phyloP scores from a whole-genome alignment of 2,797 vertebrate species.

The Carapus acus region DNA sequence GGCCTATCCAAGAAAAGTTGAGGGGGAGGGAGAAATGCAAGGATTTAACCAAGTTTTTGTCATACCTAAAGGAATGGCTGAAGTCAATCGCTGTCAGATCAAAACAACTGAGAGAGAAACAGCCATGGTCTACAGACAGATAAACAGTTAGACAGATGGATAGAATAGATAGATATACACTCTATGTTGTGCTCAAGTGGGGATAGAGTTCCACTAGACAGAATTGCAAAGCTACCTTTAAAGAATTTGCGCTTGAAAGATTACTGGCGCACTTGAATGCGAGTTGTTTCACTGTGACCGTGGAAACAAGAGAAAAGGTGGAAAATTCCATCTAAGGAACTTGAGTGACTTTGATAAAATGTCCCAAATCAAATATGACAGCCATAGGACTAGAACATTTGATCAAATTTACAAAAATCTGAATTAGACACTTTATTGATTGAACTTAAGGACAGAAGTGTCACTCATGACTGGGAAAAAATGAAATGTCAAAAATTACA shows the following conservation, averaged over 20 bases:
- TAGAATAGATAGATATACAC: no score
- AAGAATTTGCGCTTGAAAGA: conserved; percentile 97
- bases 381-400: conserved; percentile 91
- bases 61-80: conserved; percentile 78
- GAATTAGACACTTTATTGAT: conserved; percentile 80
- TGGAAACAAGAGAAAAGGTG: conserved; percentile 95
- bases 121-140: conserved; percentile 59
- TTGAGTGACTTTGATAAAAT: conserved; percentile 99
- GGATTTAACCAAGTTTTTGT: conserved; percentile 84
- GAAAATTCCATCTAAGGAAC: conserved; percentile 98
- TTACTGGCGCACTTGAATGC: conserved; percentile 79
- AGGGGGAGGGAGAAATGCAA: conserved; percentile 67
- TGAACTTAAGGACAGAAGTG: conserved; percentile 61
- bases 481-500: conserved; percentile 69
- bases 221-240: conserved; percentile 84
- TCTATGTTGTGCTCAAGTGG: conserved; percentile 70
- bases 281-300: conserved; percentile 85
- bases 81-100: conserved; percentile 87
- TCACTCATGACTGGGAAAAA: conserved; percentile 60
- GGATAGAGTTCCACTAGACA: conserved; percentile 77
- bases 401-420: conserved; percentile 78
- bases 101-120: conserved; percentile 76
- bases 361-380: conserved; percentile 95
- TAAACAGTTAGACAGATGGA: conserved; percentile 29
- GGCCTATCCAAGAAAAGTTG: conserved; percentile 70